Evolutionary conservation across 2,797 vertebrate genomes (phyloP).

Genomic region (Sebastes elongatus): DNA sequence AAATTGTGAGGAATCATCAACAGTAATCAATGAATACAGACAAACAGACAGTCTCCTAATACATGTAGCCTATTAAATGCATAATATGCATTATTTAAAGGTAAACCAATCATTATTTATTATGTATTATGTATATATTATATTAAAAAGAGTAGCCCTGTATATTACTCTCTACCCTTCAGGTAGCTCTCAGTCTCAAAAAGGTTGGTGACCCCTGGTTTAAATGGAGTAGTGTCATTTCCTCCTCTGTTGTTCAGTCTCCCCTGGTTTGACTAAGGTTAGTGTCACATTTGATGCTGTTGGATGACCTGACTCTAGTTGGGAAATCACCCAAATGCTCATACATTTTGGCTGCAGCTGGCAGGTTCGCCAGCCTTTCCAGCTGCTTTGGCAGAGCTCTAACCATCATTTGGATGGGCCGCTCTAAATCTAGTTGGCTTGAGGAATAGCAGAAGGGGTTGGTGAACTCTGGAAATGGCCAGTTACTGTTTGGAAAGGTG

Average conservation of each 20-base stretch:
- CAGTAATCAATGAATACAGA: too few species aligned
- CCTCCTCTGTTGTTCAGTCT: constrained; percentile 12
- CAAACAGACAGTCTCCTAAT: too few species aligned
- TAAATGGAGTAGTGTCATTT: background rate
- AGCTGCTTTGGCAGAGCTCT: constrained; percentile 69
- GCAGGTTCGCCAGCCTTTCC: constrained; percentile 52
- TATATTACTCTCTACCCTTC: too few species aligned
- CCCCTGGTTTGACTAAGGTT: constrained; percentile 31
- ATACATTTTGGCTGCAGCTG: constrained; percentile 45
- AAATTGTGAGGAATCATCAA: too few species aligned
- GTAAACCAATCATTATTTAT: too few species aligned
- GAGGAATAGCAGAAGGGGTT: constrained; percentile 10
- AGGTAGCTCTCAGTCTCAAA: too few species aligned
- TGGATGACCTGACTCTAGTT: constrained; percentile 52
- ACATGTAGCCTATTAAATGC: too few species aligned
- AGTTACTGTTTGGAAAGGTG: constrained; percentile 45
- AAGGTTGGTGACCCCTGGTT: background rate
- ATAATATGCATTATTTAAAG: too few species aligned
- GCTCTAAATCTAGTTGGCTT: constrained; percentile 33
- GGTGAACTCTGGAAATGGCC: constrained; percentile 43
- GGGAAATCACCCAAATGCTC: constrained; percentile 60
- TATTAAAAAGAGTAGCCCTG: too few species aligned
- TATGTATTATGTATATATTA: too few species aligned
- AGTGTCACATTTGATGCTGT: constrained; percentile 37
- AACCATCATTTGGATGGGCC: constrained; percentile 48